Evolutionary conservation across 2,888 invertebrate species (phyloP).

Genomic region (Cheilosia scutellata): DNA sequence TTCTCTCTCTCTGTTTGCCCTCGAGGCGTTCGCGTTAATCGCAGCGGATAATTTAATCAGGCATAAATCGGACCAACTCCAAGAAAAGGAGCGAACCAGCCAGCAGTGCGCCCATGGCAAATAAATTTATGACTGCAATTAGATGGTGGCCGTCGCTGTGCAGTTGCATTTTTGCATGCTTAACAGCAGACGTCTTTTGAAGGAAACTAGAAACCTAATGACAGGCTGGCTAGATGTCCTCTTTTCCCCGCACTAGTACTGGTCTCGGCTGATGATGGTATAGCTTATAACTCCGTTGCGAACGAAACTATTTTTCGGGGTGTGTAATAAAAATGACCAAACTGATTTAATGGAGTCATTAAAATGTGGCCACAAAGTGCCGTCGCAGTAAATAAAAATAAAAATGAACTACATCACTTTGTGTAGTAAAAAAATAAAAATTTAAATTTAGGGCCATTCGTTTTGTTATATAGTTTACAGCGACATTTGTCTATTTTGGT

Average conservation of each 20-base stretch:
- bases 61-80: conserved; percentile 51
- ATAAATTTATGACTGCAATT: conserved; percentile 70
- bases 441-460: conserved; percentile 51
- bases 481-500: background rate
- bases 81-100: background rate
- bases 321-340: conserved; percentile 54
- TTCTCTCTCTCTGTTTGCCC: conserved; percentile 30
- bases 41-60: conserved; percentile 71
- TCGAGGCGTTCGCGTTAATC: conserved; percentile 69
- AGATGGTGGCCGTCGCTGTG: conserved; percentile 47
- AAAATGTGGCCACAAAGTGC: conserved; percentile 53
- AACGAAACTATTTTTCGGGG: conserved; percentile 25
- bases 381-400: conserved; percentile 45
- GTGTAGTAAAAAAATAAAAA: conserved; percentile 45
- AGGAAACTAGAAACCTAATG: conserved; percentile 45
- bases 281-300: too few species aligned
- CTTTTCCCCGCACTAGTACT: background rate
- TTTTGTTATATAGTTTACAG: conserved; percentile 32
- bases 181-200: background rate
- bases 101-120: conserved; percentile 49
- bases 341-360: conserved; percentile 54
- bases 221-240: conserved; percentile 12
- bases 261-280: conserved; percentile 5
- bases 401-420: conserved; percentile 56
- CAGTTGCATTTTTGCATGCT: conserved; percentile 14